Base-by-base conservation (phyloP, 1,140 invertebrate species). In the Heliconius eleuchia region DNA sequence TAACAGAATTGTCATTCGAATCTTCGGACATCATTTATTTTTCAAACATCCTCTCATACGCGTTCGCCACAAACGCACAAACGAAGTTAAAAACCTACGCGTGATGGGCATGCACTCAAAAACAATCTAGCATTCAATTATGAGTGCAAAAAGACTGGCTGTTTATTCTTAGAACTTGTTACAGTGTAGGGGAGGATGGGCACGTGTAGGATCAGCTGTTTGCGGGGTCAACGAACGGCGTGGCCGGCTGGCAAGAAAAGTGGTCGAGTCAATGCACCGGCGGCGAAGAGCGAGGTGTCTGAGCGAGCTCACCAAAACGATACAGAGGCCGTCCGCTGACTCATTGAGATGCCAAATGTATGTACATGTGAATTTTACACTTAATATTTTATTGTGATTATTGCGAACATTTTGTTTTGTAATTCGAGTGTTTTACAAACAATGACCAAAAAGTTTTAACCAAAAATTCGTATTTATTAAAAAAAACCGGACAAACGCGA, bases 171-270 rank as follows among this genome's bases (percentile, higher is more conserved):
- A 80, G 78, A 84, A 82, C 82, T 42, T 76, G 83, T 85, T 81
- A 70, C 77, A 72, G 57, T 74, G 76, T 70, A 55, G 79, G 79
- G 73, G 72, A 76, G 75, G 80, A 71, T 78, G 74, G 81, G 84
- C 87, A 89, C 89, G 88, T 89, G 89, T 85, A 84, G 80, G 84
- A 89, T 90, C 89, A 90, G 89, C 89, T 90, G 89, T 87, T 84
- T 71, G 83, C 71, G 83, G 81, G 86, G 86, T 86, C 85, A 84
- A 85, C 87, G 88, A 70, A 78, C 85, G 79, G 78, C 82, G 79
- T 83, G 83, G 85, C 82, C 84, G 81, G 85, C 84, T 83, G 84
- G 78, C 85, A 86, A 82, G 79, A 85, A 84, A 86, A 85, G 83
- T 80, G 78, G 78, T 74, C 42, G 85, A 85, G 87, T 89, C 88